Conservation (phyloP, 2,888 invertebrate species). For the Neria commutata region DNA sequence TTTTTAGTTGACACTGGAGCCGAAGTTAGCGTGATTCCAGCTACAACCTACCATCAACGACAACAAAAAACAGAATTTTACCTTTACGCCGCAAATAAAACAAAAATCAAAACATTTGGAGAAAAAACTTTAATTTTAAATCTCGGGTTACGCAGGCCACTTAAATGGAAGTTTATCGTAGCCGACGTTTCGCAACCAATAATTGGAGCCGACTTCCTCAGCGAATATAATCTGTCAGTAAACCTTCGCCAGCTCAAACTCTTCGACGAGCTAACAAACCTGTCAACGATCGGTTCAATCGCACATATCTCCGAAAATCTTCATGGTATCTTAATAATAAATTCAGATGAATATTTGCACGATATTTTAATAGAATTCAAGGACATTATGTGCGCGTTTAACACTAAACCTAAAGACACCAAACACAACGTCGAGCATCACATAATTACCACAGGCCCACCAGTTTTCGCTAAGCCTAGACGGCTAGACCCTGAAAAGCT, state of each 20-base stretch:
- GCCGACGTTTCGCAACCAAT: constrained; percentile 27
- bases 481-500: too few species aligned
- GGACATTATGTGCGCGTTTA: constrained; percentile 6
- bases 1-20: constrained; percentile 10
- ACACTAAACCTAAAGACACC: neutral
- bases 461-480: too few species aligned
- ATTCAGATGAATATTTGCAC: constrained; percentile 17
- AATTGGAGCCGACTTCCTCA: constrained; percentile 22
- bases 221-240: constrained; percentile 6
- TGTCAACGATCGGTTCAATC: neutral
- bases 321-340: neutral
- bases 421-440: constrained; percentile 20
- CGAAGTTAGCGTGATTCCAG: constrained; percentile 3
- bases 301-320: constrained; percentile 1
- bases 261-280: constrained; percentile 12
- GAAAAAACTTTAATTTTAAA: constrained; percentile 17
- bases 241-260: constrained; percentile 16
- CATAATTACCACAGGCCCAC: constrained; percentile 27
- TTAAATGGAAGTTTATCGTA: constrained; percentile 18
- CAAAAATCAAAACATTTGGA: constrained; percentile 15
- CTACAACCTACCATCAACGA: neutral
- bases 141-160: constrained; percentile 17
- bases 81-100: constrained; percentile 10
- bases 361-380: constrained; percentile 14
- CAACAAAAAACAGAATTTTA: neutral